phyloP scores from a whole-genome alignment of 2,797 vertebrate genomes.

The Tolypeutes matacus region DNA sequence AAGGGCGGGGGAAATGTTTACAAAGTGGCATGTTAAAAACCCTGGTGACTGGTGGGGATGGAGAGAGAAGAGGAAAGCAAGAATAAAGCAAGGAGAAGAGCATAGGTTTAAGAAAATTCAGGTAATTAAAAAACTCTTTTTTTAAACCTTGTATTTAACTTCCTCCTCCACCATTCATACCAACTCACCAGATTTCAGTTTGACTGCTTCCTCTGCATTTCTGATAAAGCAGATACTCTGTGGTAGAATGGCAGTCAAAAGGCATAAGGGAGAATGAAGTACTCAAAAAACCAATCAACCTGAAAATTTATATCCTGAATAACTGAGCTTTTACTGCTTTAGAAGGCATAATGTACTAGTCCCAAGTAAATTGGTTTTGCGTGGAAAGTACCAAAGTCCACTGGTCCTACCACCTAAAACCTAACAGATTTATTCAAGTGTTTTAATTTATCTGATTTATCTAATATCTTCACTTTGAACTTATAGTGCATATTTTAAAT shows the following conservation, averaged over 20 bases:
- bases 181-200: constrained; percentile 3
- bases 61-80: background rate
- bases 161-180: background rate
- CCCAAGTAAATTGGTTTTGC: constrained; percentile 26
- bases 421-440: constrained; percentile 15
- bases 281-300: constrained; percentile 23
- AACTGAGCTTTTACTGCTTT: constrained; percentile 31
- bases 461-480: constrained; percentile 58
- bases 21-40: constrained; percentile 48
- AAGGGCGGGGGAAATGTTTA: background rate
- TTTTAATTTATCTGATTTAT: constrained; percentile 55
- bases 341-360: constrained; percentile 33
- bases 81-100: constrained; percentile 24
- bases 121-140: background rate
- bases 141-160: constrained; percentile 20
- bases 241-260: constrained; percentile 6
- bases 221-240: background rate
- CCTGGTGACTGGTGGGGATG: background rate
- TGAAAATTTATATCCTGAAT: constrained; percentile 23
- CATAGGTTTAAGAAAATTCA: constrained; percentile 38
- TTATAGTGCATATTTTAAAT: constrained; percentile 10
- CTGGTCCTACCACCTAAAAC: constrained; percentile 21
- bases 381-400: constrained; percentile 58
- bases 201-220: constrained; percentile 15
- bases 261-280: background rate